Percentiles rank a stretch among this genome's conserved stretches.
Conservation (phyloP, 2,113 vertebrate genomes). For the Poeciliopsis retropinna region DNA sequence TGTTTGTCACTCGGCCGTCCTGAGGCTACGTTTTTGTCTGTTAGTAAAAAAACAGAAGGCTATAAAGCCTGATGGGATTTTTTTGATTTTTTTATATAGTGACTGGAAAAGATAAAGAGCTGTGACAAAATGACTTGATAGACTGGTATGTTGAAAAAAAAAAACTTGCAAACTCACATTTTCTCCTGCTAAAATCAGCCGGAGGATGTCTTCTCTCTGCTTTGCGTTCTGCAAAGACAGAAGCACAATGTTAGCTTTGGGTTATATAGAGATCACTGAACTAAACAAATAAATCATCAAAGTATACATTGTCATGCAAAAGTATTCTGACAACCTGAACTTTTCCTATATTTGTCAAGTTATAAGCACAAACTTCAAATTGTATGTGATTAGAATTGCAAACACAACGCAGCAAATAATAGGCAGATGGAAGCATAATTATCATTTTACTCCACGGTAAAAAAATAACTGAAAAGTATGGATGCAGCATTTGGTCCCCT, state of each 20-base stretch:
- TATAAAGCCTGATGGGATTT: constrained; percentile 1
- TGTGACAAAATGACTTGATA: constrained; percentile 9
- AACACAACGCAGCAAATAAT: background rate
- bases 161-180: constrained; percentile 70
- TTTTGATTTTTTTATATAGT: background rate
- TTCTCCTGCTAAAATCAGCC: constrained; percentile 81
- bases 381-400: background rate
- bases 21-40: background rate
- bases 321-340: background rate
- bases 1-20: background rate
- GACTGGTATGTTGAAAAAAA: constrained; percentile 6
- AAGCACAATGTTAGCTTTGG: background rate
- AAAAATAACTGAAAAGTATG: background rate
- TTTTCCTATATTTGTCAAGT: background rate
- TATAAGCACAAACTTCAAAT: background rate
- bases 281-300: background rate
- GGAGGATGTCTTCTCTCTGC: constrained; percentile 83
- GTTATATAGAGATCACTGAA: background rate
- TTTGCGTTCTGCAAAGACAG: constrained; percentile 67
- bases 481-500: no score
- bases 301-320: background rate
- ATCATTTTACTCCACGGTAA: no score
- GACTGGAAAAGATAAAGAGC: constrained; percentile 17
- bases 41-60: constrained; percentile 10
- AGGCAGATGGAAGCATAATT: no score